Base-by-base conservation (phyloP, 2,113 vertebrate genomes). In the Mirza zaza region DNA sequence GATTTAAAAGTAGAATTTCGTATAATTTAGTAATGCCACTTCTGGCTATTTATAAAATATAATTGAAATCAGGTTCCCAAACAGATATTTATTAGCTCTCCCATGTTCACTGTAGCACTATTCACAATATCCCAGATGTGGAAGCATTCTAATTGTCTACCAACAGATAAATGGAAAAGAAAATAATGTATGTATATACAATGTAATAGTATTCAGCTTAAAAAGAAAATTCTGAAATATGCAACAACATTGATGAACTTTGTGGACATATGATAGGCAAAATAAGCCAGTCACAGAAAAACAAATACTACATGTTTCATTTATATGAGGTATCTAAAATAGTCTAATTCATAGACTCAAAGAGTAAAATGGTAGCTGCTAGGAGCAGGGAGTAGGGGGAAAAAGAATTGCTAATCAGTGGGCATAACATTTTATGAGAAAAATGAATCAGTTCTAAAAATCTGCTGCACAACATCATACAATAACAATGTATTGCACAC, bases 301-400 rank as follows among this genome's bases (percentile, higher is more conserved):
- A 34, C 12, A 50, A 67, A 48, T 13, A 27, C 4, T 84, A 23
- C 6, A 14, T 67, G 34, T 90, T 55, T 7, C 3, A 59, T 36
- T 81, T 39, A 12, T 55, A 4, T 55, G 17, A 32, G 9, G 0
- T 52, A 27, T 29, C 2, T 79, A 14, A 67, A 67, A 67, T 32
- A 90, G n/a, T 39, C 15, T 67, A 15, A 20, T 9, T 67, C 17
- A 11, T 15, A 34, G 76, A 57, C 34, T 42, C 4, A 21, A 42
- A 57, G 7, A 17, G 27, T 81, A 81, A 36, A 70, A 57, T 68
- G n/a, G 10, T 39, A 11, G 21, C 15, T 36, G 52, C 23, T 18
- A 39, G 4, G 12, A 8, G 13, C 3, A 6, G 9, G 1, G 17
- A 68, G 18, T n/a, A 23, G 11, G 7, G n/a, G 6, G 5, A 39